Evolutionary conservation across 2,888 invertebrate genomes (phyloP).

Genomic region (Oscheius sp.): DNA sequence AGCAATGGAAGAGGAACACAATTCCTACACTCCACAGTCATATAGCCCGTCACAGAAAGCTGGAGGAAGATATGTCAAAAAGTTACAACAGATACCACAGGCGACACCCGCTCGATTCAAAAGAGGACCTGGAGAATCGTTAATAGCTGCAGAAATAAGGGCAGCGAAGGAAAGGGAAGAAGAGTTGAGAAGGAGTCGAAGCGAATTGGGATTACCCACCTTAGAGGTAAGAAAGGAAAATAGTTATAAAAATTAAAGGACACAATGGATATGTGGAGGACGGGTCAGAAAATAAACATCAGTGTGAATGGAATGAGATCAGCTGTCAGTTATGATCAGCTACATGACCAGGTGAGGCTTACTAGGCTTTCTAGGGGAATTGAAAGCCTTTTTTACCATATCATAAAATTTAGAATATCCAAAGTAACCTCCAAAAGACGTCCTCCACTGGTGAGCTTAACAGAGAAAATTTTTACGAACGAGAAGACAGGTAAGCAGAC

Average conservation of each 20-base stretch:
- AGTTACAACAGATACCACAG: too few species aligned
- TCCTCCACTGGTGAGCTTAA: constrained; percentile 22
- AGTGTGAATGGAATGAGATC: constrained; percentile 10
- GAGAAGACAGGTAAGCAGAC: neutral
- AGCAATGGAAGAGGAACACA: constrained; percentile 11
- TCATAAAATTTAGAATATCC: neutral
- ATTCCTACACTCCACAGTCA: constrained; percentile 15
- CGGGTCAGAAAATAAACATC: constrained; percentile 8
- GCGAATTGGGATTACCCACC: constrained; percentile 40
- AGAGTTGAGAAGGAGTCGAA: constrained; percentile 71
- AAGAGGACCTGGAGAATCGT: constrained; percentile 15
- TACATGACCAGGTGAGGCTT: constrained; percentile 22
- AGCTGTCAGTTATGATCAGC: constrained; percentile 32
- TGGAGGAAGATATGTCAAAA: constrained; percentile 28
- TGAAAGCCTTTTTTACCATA: neutral
- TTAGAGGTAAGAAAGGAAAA: constrained; percentile 31
- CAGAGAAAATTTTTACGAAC: constrained; percentile 18
- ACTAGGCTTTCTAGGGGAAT: neutral
- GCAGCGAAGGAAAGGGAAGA: constrained; percentile 73
- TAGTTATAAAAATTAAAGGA: constrained; percentile 17
- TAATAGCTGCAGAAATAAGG: constrained; percentile 70
- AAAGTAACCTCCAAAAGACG: constrained; percentile 8
- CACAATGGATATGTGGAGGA: constrained; percentile 26
- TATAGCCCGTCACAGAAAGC: constrained; percentile 5
- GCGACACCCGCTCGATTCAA: constrained; percentile 6